Conservation (phyloP, 2,888 invertebrate species). For the Hyles lineata region DNA sequence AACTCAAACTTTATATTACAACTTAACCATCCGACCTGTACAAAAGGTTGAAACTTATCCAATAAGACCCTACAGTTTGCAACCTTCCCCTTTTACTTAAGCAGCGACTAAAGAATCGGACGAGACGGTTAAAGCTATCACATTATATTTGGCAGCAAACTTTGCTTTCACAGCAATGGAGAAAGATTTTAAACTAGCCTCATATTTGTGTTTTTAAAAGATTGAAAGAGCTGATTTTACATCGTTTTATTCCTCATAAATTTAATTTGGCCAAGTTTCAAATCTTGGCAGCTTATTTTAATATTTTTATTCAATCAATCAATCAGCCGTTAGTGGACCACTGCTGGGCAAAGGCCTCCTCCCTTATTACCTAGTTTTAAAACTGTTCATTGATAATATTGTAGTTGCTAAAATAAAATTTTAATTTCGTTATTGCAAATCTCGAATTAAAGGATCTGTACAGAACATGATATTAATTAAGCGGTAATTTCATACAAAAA, state of each 20-base stretch:
- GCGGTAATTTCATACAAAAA: too few relatives aligned
- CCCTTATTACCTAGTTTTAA: too few relatives aligned
- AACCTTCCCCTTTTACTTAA: slow-evolving; percentile 53
- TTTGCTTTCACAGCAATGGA: slow-evolving; percentile 17
- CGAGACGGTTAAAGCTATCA: slow-evolving; percentile 12
- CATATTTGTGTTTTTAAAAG: slow-evolving; percentile 5
- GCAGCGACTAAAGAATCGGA: slow-evolving; percentile 48
- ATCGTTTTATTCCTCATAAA: background rate
- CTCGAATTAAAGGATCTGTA: too few relatives aligned
- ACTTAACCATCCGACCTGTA: slow-evolving; percentile 68
- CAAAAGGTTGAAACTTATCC: slow-evolving; percentile 75
- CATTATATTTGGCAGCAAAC: slow-evolving; percentile 24
- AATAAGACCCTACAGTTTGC: slow-evolving; percentile 68
- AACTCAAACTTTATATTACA: slow-evolving; percentile 74
- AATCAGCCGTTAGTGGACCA: too few relatives aligned
- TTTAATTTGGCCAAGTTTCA: too few relatives aligned
- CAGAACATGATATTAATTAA: too few relatives aligned
- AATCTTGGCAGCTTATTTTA: too few relatives aligned
- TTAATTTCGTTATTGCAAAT: too few relatives aligned
- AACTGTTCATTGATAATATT: too few relatives aligned
- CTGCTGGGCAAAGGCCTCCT: too few relatives aligned
- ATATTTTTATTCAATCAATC: too few relatives aligned
- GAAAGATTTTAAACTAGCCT: background rate
- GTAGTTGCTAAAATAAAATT: too few relatives aligned
- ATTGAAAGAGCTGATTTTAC: background rate